Base-by-base conservation (phyloP, 2,113 vertebrate genomes). In the Psophia crepitans region DNA sequence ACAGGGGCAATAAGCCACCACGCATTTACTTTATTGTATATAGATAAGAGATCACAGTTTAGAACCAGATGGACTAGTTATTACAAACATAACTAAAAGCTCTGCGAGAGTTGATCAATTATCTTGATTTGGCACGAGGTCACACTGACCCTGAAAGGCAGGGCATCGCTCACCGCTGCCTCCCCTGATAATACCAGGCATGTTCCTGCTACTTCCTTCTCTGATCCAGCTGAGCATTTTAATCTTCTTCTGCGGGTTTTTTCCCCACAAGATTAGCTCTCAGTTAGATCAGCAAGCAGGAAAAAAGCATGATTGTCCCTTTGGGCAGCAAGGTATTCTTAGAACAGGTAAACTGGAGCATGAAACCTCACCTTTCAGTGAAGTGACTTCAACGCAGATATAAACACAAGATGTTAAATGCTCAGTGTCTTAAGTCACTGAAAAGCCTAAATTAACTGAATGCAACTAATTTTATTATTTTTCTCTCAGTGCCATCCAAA, bases 151-250 rank as follows among this genome's bases (percentile, higher is more conserved):
- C 28, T 46, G 54, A 57, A 61, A 77, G 35, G 23, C 37, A 83
- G 0, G 1, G 33, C 11, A 60, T 11, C 0, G 0, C 51, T 75
- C 53, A 49, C 5, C 22, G 12, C 26, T 27, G 39, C 35, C 73
- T 81, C 64, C 48, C 73, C 33, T 18, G 5, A 27, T 28, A 76
- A 61, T 5, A 11, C 30, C 23, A 7, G 7, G 13, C n/a, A 28
- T 0, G 1, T 15, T 91, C 53, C 43, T 46, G 37, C 39, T 46
- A 20, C 26, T 64, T 71, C 11, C 17, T 56, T 71, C 54, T 60
- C 49, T 74, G 35, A 87, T 77, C 44, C 35, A 60, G 48, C 15
- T 76, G 44, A 91, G 32, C 8, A 81, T 51, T 77, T 91, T 69
- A 69, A 83, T 75, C 48, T 71, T 79, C 16, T 77, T 76, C 48